phyloP scores from a whole-genome alignment of 2,888 invertebrate species.

The Parnassius apollo region DNA sequence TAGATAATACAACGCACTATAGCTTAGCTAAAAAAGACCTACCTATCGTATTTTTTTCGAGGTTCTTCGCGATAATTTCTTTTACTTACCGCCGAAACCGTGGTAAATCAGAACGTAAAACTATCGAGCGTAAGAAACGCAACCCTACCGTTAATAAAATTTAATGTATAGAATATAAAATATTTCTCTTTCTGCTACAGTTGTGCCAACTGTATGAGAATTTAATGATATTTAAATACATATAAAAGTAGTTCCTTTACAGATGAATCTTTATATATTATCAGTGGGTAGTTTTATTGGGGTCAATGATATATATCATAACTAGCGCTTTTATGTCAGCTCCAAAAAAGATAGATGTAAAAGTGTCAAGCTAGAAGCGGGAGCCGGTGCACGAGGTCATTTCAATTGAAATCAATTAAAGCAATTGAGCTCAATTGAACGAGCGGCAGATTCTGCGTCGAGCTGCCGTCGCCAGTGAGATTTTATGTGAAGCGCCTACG shows the following conservation, averaged over 20 bases:
- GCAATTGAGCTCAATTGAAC: conserved; percentile 78
- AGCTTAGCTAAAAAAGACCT: too few species aligned
- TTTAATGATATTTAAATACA: not conserved
- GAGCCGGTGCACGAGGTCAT: conserved; percentile 78
- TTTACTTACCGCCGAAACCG: too few species aligned
- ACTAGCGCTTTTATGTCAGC: conserved; percentile 66
- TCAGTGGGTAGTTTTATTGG: conserved; percentile 33
- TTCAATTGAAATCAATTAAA: conserved; percentile 80
- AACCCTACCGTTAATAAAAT: too few species aligned
- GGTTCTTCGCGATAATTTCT: too few species aligned
- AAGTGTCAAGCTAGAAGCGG: conserved; percentile 77
- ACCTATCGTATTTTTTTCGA: too few species aligned
- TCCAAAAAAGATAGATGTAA: conserved; percentile 80
- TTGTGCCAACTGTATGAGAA: too few species aligned
- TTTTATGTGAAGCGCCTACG: conserved; percentile 78
- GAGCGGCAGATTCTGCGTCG: conserved; percentile 78
- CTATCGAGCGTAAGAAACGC: too few species aligned
- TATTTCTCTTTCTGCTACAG: too few species aligned
- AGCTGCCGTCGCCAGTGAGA: conserved; percentile 71
- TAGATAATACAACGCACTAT: too few species aligned
- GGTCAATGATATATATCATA: conserved; percentile 66
- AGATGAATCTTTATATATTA: conserved; percentile 13
- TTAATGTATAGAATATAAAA: too few species aligned
- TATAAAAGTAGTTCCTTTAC: conserved; percentile 4
- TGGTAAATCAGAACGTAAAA: too few species aligned